Percentiles rank a stretch among this genome's conserved stretches.
Conservation (phyloP, 2,888 invertebrate species). For the Heteromyza rotundicornis region DNA sequence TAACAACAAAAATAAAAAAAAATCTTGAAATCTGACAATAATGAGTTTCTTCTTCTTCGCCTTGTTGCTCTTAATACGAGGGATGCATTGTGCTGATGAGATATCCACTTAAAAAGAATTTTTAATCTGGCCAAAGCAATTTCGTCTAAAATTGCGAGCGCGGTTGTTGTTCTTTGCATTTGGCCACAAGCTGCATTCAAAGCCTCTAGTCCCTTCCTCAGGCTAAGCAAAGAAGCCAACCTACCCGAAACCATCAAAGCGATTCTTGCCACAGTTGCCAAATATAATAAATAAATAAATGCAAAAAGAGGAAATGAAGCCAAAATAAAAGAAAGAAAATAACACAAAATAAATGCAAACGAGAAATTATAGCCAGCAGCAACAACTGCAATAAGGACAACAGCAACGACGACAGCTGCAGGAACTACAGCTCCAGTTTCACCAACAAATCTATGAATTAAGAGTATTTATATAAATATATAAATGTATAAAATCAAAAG, state of each 20-base stretch:
- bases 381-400: slow-evolving; percentile 7
- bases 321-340: too few species aligned
- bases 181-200: neutral
- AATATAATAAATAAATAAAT: too few species aligned
- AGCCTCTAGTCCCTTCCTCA: neutral
- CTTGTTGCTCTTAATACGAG: neutral
- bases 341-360: too few species aligned
- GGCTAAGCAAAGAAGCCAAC: neutral
- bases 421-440: neutral
- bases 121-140: neutral
- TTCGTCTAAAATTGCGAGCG: too few species aligned
- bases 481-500: neutral
- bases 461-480: neutral
- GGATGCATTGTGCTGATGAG: neutral
- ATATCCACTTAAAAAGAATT: neutral
- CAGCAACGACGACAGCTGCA: neutral
- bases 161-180: neutral
- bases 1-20: too few species aligned
- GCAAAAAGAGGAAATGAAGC: too few species aligned
- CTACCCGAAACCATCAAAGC: too few species aligned
- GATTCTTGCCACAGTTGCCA: too few species aligned
- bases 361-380: slow-evolving; percentile 14
- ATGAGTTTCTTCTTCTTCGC: neutral
- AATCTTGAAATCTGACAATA: too few species aligned
- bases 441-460: neutral